These are phyloP conservation scores for Platysternon megacephalum DNA, from an alignment of 2,113 vertebrate species.

Conservation along the genomic window DNA sequence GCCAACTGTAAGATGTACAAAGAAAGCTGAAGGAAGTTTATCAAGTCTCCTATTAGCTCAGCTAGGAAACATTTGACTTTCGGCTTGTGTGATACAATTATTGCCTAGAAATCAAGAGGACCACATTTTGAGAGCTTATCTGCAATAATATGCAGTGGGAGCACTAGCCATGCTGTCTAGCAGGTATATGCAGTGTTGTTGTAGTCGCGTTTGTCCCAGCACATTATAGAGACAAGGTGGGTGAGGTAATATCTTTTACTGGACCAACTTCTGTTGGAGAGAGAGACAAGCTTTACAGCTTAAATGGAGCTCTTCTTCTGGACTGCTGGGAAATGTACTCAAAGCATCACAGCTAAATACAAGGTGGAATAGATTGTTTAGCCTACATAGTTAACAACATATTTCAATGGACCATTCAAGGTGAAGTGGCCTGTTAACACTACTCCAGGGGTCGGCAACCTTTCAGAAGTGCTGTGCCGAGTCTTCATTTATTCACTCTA, in stretches of 20 bases:
- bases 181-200: background rate
- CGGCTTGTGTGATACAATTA: constrained; percentile 4
- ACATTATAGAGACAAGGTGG: background rate
- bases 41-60: background rate
- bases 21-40: background rate
- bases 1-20: background rate
- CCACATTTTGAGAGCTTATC: background rate
- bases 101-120: background rate
- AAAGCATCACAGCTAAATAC: background rate
- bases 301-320: background rate
- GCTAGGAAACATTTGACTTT: background rate
- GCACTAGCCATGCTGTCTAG: background rate
- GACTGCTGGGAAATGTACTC: background rate
- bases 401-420: background rate
- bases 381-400: background rate
- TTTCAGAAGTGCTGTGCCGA: no score
- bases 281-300: background rate
- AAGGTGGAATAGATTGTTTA: background rate
- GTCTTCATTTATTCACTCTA: no score
- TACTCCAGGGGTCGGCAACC: no score
- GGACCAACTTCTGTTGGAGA: background rate
- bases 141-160: constrained; percentile 3
- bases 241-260: background rate
- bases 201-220: background rate
- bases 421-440: background rate